Evolutionary conservation across 2,797 vertebrate species (phyloP).

Genomic region (Oceanodroma leucorhoa): DNA sequence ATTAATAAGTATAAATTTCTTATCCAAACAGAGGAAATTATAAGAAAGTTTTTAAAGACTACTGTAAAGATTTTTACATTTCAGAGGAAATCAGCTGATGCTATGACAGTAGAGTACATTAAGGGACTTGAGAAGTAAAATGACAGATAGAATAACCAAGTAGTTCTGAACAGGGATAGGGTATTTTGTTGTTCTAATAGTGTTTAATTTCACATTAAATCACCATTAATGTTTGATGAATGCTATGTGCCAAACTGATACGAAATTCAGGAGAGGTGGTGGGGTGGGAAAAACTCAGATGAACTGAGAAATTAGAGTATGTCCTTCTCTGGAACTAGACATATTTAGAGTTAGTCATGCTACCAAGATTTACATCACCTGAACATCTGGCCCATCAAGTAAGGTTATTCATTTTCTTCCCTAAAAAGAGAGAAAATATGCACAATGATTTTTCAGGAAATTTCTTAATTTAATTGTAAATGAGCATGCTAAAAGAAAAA

Average conservation of each 20-base stretch:
- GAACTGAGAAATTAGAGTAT: background rate
- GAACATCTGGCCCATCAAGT: background rate
- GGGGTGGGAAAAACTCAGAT: background rate
- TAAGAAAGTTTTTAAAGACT: background rate
- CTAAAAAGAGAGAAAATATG: background rate
- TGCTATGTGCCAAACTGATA: background rate
- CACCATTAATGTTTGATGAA: background rate
- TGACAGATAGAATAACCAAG: background rate
- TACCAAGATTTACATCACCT: background rate
- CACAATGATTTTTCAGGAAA: background rate
- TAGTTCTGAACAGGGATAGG: background rate
- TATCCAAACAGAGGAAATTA: background rate
- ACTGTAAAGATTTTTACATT: background rate
- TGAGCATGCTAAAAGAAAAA: background rate
- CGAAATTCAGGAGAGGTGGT: background rate
- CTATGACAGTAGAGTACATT: background rate
- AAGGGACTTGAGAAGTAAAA: background rate
- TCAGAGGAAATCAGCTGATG: background rate
- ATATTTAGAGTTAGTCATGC: background rate
- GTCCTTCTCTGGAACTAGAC: background rate
- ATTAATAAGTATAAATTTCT: slow-evolving; percentile 15
- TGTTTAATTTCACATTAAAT: background rate
- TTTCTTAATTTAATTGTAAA: background rate
- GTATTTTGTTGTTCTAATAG: background rate
- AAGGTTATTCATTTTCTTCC: background rate